Evolutionary conservation across 2,888 invertebrate genomes (phyloP).

Genomic region (Frankliniella fusca): DNA sequence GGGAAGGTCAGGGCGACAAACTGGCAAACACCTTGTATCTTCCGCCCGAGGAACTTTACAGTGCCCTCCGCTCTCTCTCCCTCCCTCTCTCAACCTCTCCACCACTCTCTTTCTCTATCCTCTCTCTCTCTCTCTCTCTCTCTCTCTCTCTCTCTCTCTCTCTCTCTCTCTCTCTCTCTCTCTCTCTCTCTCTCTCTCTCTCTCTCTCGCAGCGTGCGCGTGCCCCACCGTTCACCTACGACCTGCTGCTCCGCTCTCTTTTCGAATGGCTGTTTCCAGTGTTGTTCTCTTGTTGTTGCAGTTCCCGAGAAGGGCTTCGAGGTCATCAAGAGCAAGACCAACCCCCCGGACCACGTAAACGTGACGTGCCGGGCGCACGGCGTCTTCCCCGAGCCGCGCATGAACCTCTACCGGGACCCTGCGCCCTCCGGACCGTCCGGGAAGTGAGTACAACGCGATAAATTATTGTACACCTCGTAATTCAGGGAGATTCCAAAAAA

Average conservation of each 20-base stretch:
- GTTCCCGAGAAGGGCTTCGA: slow-evolving; percentile 21
- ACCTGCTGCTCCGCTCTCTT: background rate
- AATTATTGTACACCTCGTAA: too few species aligned
- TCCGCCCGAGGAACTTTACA: background rate
- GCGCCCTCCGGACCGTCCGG: slow-evolving; percentile 31
- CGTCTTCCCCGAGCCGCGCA: slow-evolving; percentile 48
- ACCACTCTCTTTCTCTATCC: too few species aligned
- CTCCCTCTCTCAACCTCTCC: background rate
- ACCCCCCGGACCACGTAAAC: slow-evolving; percentile 45
- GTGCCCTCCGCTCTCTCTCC: background rate
- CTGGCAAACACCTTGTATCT: background rate
- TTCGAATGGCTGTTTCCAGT: background rate
- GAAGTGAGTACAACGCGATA: background rate
- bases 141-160: too few species aligned
- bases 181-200: too few species aligned
- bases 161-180: too few species aligned
- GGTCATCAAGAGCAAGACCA: slow-evolving; percentile 12
- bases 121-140: background rate
- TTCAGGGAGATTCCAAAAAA: too few species aligned
- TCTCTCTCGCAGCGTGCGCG: background rate
- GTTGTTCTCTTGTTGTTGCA: background rate
- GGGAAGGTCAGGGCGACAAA: too few species aligned
- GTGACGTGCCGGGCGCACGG: slow-evolving; percentile 49
- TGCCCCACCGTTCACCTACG: background rate
- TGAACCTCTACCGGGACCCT: slow-evolving; percentile 46